Conservation (phyloP, 1,140 invertebrate genomes). For the Laodelphax striatellus region DNA sequence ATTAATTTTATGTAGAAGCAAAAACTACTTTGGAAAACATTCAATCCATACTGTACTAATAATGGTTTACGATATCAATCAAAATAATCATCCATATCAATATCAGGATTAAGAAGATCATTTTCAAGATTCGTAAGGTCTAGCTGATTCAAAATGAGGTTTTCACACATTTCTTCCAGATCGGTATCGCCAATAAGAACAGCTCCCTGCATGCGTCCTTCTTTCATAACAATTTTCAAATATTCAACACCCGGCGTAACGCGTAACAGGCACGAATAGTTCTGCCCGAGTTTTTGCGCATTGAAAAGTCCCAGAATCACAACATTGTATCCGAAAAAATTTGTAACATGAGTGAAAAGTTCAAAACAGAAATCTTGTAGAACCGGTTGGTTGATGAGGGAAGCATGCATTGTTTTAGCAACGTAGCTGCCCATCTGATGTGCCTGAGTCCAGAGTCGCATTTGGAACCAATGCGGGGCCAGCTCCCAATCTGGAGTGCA, state of each 20-base stretch:
- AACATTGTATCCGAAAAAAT: constrained; percentile 90
- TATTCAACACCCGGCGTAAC: constrained; percentile 77
- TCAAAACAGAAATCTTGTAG: constrained; percentile 93
- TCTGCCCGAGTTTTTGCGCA: constrained; percentile 70
- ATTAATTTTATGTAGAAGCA: too few relatives aligned
- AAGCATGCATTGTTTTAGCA: constrained; percentile 76
- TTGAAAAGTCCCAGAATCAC: constrained; percentile 89
- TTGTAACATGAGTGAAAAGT: constrained; percentile 91
- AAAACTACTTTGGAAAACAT: too few relatives aligned
- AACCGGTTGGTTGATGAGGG: constrained; percentile 45
- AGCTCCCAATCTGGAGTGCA: constrained; percentile 67
- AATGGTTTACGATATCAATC: constrained; percentile 47
- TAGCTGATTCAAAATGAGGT: constrained; percentile 90
- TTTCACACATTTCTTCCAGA: constrained; percentile 96
- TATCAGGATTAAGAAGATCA: constrained; percentile 85
- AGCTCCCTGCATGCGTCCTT: constrained; percentile 82
- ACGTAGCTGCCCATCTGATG: constrained; percentile 93
- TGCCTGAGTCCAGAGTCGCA: constrained; percentile 96
- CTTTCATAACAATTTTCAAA: constrained; percentile 78
- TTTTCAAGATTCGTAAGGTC: constrained; percentile 82
- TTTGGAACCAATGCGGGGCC: constrained; percentile 87
- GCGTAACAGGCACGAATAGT: constrained; percentile 81
- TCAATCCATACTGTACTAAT: neutral
- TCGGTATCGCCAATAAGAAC: constrained; percentile 94
- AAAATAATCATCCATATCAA: constrained; percentile 99